Conservation (phyloP, 2,888 invertebrate species). For the Camptogramma bilineatum region DNA sequence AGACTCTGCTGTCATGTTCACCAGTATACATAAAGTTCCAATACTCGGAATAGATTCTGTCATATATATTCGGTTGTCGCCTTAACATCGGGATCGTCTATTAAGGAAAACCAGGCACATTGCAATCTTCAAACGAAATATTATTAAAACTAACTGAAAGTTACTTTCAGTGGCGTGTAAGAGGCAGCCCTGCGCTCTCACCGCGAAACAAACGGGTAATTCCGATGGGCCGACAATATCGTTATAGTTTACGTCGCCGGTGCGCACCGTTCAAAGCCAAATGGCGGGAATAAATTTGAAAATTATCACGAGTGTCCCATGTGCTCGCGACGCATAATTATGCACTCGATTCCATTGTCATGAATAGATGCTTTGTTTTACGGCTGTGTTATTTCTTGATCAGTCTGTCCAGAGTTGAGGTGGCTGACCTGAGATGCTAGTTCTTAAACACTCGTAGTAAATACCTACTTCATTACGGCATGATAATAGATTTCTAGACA, state of each 20-base stretch:
- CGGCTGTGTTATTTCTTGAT: neutral
- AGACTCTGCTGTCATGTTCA: no score
- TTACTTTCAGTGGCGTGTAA: neutral
- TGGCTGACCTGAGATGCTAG: neutral
- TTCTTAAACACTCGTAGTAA: neutral
- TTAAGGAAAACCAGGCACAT: no score
- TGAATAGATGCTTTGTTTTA: neutral
- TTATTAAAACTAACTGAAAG: neutral
- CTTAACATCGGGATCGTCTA: no score
- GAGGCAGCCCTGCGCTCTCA: neutral
- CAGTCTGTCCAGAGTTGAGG: neutral
- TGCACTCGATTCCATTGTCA: conserved; percentile 14
- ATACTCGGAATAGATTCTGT: no score
- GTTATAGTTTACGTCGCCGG: conserved; percentile 31
- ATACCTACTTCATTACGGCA: no score
- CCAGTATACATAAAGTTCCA: no score
- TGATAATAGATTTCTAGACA: no score
- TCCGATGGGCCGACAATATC: conserved; percentile 31
- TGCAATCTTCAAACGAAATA: no score
- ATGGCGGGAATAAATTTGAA: conserved; percentile 40
- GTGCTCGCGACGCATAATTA: conserved; percentile 29
- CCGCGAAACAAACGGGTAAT: conserved; percentile 33
- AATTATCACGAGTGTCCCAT: conserved; percentile 41
- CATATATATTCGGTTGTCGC: no score
- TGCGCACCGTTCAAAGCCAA: conserved; percentile 40